phyloP scores from a whole-genome alignment of 1,140 invertebrate genomes.

The Drosophila leontia region DNA sequence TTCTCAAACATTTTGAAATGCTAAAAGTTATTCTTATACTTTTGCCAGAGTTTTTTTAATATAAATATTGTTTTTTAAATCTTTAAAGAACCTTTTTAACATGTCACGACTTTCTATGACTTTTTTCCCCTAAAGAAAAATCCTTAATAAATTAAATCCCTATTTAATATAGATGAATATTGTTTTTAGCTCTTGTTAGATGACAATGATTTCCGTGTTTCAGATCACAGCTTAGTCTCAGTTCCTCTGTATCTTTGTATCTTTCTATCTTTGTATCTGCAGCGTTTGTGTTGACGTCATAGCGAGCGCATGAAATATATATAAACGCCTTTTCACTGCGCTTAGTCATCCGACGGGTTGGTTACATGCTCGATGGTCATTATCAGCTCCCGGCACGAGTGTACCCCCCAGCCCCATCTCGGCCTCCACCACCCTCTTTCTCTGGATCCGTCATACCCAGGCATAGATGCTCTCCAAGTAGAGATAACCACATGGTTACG shows the following conservation, averaged over 20 bases:
- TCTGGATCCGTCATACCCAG: constrained; percentile 26
- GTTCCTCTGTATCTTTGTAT: constrained; percentile 5
- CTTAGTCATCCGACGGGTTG: constrained; percentile 40
- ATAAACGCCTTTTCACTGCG: constrained; percentile 21
- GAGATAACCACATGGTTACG: constrained; percentile 32
- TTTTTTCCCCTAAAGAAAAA: not conserved
- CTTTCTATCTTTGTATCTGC: constrained; percentile 11
- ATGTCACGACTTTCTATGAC: not conserved
- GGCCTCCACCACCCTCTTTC: not conserved
- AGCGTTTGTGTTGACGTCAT: constrained; percentile 45
- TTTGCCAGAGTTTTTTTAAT: not conserved
- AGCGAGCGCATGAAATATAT: constrained; percentile 25
- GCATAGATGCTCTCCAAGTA: constrained; percentile 36
- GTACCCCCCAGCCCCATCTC: not conserved
- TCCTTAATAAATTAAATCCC: not conserved
- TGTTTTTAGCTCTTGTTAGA: constrained; percentile 16
- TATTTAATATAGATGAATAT: constrained; percentile 17
- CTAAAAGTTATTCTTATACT: too few species aligned
- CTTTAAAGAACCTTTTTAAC: not conserved
- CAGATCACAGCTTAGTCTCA: constrained; percentile 16
- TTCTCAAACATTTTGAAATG: rapidly evolving
- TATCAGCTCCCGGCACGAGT: constrained; percentile 33
- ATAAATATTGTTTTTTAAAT: not conserved
- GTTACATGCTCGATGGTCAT: constrained; percentile 42
- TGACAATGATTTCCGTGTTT: constrained; percentile 29